Evolutionary conservation across 2,113 vertebrate genomes (phyloP).

Genomic region (Malurus elegans): DNA sequence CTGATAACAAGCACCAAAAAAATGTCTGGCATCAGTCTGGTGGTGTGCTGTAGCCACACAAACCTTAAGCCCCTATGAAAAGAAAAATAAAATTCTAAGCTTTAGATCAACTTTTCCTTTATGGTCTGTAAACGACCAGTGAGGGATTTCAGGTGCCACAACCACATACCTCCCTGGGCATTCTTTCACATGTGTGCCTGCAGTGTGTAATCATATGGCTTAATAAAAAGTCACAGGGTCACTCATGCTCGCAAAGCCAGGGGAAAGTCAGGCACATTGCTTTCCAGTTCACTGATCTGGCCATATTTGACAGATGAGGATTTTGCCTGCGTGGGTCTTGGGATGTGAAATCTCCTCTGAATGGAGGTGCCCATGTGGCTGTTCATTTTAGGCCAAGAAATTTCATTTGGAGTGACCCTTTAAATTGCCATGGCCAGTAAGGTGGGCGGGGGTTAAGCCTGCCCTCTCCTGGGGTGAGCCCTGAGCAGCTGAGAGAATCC

Average conservation of each 20-base stretch:
- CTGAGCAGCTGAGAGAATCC: background rate
- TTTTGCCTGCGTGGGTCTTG: background rate
- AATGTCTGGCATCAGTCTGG: background rate
- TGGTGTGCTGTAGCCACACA: background rate
- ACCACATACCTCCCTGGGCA: background rate
- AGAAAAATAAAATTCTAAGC: background rate
- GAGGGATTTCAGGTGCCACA: slow-evolving; percentile 20
- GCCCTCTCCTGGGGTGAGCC: background rate
- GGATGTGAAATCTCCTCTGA: slow-evolving; percentile 15
- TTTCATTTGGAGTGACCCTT: background rate
- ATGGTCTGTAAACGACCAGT: background rate
- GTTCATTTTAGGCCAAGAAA: background rate
- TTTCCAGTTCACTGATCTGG: slow-evolving; percentile 26
- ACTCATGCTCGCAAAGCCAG: slow-evolving; percentile 1
- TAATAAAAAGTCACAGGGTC: slow-evolving; percentile 21
- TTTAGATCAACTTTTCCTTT: slow-evolving; percentile 17
- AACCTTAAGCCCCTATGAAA: background rate
- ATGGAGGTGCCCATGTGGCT: background rate
- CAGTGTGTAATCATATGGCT: background rate
- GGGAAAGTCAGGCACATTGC: background rate
- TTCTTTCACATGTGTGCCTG: slow-evolving; percentile 24
- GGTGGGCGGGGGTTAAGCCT: background rate
- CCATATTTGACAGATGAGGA: slow-evolving; percentile 6
- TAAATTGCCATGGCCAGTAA: background rate
- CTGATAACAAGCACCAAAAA: background rate